Percentiles rank a stretch among this genome's conserved stretches.
Evolutionary conservation across 1,140 invertebrate species (phyloP).

Genomic region (Zeugodacus cucurbitae): DNA sequence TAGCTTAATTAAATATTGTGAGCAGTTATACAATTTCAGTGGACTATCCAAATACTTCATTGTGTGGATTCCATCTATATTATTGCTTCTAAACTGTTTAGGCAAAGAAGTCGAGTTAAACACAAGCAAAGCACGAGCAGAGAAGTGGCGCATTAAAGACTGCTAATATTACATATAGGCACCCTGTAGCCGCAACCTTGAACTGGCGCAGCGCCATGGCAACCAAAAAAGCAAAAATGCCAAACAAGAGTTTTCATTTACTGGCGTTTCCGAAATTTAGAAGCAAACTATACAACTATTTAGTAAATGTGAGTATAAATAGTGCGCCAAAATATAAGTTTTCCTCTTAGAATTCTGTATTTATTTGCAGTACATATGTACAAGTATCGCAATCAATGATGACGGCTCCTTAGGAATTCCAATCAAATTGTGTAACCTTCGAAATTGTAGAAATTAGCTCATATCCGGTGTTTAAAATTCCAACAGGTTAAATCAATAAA

Average conservation of each 20-base stretch:
- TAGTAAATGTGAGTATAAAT: not conserved
- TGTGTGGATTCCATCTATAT: too few species aligned
- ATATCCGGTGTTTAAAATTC: slow-evolving; percentile 34
- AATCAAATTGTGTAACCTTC: slow-evolving; percentile 27
- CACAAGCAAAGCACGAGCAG: too few species aligned
- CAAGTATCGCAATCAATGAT: not conserved
- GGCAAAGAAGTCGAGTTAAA: too few species aligned
- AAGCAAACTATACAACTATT: too few species aligned
- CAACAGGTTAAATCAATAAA: slow-evolving; percentile 33
- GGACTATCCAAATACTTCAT: too few species aligned
- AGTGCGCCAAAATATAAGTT: not conserved
- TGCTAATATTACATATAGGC: not conserved
- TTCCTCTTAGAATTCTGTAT: not conserved
- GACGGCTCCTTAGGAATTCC: not conserved
- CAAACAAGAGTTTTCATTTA: not conserved
- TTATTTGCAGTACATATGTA: not conserved
- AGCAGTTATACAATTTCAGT: too few species aligned
- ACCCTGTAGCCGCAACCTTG: not conserved
- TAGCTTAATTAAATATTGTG: too few species aligned
- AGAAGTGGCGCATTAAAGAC: too few species aligned
- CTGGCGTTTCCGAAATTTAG: not conserved
- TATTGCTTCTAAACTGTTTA: too few species aligned
- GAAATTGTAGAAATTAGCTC: slow-evolving; percentile 26
- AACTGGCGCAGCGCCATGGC: not conserved
- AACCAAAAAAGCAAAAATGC: not conserved